These are phyloP conservation scores for Syngnathus acus DNA, from an alignment of 2,797 vertebrate genomes.

Conservation along the genomic window DNA sequence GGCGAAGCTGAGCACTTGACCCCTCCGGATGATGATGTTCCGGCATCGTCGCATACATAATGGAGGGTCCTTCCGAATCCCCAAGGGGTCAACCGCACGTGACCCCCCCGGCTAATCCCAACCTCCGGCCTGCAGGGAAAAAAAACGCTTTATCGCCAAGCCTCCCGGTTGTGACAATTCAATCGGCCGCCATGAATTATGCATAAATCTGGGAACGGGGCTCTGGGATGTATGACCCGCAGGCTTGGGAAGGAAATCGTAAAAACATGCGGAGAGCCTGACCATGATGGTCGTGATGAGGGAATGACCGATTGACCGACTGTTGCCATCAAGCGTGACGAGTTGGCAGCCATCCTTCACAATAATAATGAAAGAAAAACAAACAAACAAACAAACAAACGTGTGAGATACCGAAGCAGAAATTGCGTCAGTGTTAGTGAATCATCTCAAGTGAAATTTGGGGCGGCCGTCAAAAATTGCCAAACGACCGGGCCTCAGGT, in stretches of 20 bases:
- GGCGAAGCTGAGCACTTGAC: background rate
- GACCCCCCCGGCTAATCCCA: background rate
- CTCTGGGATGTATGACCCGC: conserved; percentile 22
- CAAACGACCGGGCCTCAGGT: too few species aligned
- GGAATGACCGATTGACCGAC: conserved; percentile 20
- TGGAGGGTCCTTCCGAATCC: background rate
- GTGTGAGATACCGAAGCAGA: background rate
- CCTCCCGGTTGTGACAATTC: conserved; percentile 44
- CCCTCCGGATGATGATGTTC: too few species aligned
- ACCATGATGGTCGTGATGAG: conserved; percentile 41
- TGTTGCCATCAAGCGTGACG: background rate
- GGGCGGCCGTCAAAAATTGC: too few species aligned
- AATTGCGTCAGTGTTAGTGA: too few species aligned
- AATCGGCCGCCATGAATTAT: conserved; percentile 54
- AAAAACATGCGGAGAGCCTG: conserved; percentile 26
- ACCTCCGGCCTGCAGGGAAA: conserved; percentile 8
- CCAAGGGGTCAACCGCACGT: background rate
- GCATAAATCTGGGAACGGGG: conserved; percentile 39
- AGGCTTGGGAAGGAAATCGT: conserved; percentile 24
- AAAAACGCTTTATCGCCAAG: conserved; percentile 15
- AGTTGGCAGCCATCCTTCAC: background rate
- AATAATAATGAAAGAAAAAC: background rate
- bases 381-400: too few species aligned
- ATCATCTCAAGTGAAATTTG: too few species aligned
- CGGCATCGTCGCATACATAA: background rate